These are phyloP conservation scores for Papilio aristodemus DNA, from an alignment of 1,140 invertebrate species.

Conservation along the genomic window DNA sequence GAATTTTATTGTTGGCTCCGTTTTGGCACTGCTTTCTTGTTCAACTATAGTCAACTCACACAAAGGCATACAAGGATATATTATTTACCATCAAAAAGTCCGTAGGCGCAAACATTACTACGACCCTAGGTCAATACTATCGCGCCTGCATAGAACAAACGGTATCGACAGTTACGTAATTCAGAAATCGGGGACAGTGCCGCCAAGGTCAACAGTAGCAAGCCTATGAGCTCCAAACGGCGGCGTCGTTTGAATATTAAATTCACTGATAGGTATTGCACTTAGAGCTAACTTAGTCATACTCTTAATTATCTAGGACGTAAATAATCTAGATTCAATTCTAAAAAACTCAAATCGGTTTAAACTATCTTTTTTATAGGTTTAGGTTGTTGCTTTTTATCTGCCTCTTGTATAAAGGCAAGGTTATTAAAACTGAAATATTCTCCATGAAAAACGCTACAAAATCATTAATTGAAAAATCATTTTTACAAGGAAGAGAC, in stretches of 20 bases:
- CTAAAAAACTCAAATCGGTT: too few species aligned
- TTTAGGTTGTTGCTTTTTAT: too few species aligned
- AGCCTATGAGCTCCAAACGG: background rate
- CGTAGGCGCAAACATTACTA: background rate
- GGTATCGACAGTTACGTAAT: slow-evolving; percentile 35
- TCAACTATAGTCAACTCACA: too few species aligned
- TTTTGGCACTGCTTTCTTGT: too few species aligned
- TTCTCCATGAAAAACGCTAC: too few species aligned
- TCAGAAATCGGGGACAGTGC: slow-evolving; percentile 39
- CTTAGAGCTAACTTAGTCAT: background rate
- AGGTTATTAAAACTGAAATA: too few species aligned
- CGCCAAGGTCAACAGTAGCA: slow-evolving; percentile 32
- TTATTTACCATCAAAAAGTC: background rate
- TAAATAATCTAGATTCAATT: background rate
- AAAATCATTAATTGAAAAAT: too few species aligned
- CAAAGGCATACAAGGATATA: too few species aligned
- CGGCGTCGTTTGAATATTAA: slow-evolving; percentile 14
- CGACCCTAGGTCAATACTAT: background rate
- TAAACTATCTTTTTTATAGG: too few species aligned
- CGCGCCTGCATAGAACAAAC: slow-evolving; percentile 27
- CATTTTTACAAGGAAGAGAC: too few species aligned
- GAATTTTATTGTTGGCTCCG: too few species aligned
- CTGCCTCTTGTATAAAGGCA: too few species aligned
- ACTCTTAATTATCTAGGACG: background rate
- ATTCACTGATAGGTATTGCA: background rate